Conservation (phyloP, 2,797 vertebrate species). For the Brachyalestes nurse region DNA sequence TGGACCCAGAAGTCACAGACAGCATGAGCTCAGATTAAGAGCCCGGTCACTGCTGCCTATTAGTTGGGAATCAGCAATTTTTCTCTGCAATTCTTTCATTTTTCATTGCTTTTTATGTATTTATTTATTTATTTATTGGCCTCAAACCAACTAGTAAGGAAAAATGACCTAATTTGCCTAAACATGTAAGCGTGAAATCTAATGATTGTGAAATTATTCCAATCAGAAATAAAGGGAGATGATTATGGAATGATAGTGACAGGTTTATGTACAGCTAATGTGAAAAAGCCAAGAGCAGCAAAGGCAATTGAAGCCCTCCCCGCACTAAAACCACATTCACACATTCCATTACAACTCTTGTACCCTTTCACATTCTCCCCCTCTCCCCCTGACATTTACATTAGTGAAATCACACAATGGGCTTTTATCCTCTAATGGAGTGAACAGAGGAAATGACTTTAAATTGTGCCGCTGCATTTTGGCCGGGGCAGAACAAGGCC, state of each 20-base stretch:
- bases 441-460: neutral
- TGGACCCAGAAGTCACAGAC: too few species aligned
- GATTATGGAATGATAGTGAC: neutral
- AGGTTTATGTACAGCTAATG: neutral
- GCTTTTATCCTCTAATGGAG: conserved; percentile 17
- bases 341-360: conserved; percentile 8
- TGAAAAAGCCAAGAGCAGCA: neutral
- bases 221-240: neutral
- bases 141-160: too few species aligned
- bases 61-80: too few species aligned
- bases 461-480: neutral
- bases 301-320: neutral
- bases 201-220: too few species aligned
- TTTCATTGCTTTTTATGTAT: too few species aligned
- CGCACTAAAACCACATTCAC: conserved; percentile 11
- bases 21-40: too few species aligned
- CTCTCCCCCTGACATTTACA: conserved; percentile 26
- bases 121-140: too few species aligned
- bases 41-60: too few species aligned
- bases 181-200: too few species aligned
- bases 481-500: neutral
- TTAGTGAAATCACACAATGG: conserved; percentile 10
- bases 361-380: neutral
- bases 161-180: too few species aligned
- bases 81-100: too few species aligned